Conservation (phyloP, 2,113 vertebrate species). For the Vulpes ferrilata region DNA sequence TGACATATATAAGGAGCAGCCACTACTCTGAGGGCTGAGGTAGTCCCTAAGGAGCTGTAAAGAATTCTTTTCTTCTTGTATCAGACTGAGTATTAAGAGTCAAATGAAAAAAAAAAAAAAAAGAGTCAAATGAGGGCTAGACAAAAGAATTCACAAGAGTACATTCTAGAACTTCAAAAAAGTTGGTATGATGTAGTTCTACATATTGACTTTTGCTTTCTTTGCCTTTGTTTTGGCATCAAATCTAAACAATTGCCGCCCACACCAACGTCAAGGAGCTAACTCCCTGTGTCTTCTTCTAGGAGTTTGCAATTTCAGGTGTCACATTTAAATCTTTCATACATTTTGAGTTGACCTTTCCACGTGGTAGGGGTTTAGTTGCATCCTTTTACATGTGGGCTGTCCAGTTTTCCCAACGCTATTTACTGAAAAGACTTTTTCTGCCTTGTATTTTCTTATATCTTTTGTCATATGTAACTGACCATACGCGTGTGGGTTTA, state of each 20-base stretch:
- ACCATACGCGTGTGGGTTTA: background rate
- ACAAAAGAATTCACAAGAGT: background rate
- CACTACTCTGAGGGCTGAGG: background rate
- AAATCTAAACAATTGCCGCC: background rate
- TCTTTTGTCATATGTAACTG: background rate
- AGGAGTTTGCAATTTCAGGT: background rate
- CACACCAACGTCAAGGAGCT: background rate
- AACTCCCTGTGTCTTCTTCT: background rate
- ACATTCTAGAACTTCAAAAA: background rate
- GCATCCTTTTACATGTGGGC: background rate
- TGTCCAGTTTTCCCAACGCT: background rate
- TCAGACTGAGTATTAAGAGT: background rate
- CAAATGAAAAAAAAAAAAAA: too few relatives aligned
- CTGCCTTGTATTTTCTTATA: background rate
- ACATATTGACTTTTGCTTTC: background rate
- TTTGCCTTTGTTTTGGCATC: background rate
- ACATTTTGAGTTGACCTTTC: background rate
- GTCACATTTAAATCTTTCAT: constrained; percentile 2
- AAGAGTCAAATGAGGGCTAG: background rate
- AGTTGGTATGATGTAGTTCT: background rate
- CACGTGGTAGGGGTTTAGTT: background rate
- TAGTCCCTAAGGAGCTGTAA: background rate
- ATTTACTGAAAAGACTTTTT: background rate
- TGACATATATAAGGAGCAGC: background rate
- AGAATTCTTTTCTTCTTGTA: background rate